These are phyloP conservation scores for Drosophila jambulina DNA, from an alignment of 1,140 invertebrate genomes.

Conservation along the genomic window DNA sequence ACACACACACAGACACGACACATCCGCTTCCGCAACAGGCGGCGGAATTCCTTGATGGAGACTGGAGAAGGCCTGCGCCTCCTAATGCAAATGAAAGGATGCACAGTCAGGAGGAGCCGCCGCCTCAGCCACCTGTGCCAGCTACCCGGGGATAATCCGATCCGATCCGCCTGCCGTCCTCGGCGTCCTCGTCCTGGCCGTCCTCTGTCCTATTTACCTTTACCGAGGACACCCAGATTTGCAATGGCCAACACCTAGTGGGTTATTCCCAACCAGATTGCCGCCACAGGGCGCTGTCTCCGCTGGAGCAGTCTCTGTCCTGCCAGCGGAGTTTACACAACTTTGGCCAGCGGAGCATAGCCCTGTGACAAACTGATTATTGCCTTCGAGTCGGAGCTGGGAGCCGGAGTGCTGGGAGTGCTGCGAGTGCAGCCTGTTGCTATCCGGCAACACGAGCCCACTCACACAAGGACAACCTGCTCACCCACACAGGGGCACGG, in stretches of 20 bases:
- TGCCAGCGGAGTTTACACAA: conserved; percentile 28
- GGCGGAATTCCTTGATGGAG: conserved; percentile 36
- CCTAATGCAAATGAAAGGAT: conserved; percentile 35
- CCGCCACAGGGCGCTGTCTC: conserved; percentile 18
- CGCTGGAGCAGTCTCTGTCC: neutral
- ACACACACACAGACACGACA: conserved; percentile 36
- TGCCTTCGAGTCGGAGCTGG: conserved; percentile 15
- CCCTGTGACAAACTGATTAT: conserved; percentile 54
- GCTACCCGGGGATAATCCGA: conserved; percentile 9
- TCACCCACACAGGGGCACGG: conserved; percentile 16
- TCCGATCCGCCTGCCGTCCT: neutral
- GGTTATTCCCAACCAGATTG: conserved; percentile 3
- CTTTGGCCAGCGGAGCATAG: conserved; percentile 40
- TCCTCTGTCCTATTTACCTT: conserved; percentile 14
- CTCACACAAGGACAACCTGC: neutral
- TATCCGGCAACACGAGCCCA: conserved; percentile 8
- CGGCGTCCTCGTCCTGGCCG: neutral
- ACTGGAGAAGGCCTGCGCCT: neutral
- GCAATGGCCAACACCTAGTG: conserved; percentile 8
- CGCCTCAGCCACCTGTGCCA: neutral
- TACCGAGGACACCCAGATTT: conserved; percentile 15
- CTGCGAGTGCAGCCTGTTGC: conserved; percentile 18
- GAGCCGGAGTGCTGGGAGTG: neutral
- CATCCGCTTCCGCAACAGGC: conserved; percentile 70
- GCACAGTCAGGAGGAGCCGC: neutral